phyloP scores from a whole-genome alignment of 2,888 invertebrate species.

The Alviniconcha strummeri region DNA sequence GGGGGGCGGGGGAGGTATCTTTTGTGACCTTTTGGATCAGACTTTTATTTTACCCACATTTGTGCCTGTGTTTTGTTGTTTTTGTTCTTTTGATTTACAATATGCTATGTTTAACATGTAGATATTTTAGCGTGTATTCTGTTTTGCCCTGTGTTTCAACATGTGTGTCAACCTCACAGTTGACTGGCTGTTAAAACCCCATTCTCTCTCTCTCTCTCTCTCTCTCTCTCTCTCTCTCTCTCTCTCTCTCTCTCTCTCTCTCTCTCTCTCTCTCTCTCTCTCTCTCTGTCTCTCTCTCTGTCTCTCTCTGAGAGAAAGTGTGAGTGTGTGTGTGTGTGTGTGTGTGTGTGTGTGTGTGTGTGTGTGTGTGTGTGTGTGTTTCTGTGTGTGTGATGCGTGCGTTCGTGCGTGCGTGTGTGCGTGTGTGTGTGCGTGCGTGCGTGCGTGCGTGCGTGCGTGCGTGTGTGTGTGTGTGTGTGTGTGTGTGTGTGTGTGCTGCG shows the following conservation, averaged over 20 bases:
- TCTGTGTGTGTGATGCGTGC: background rate
- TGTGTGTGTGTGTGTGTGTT: background rate
- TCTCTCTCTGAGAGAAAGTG: background rate
- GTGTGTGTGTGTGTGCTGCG: too few relatives aligned
- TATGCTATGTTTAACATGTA: background rate
- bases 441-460: too few relatives aligned
- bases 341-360: background rate
- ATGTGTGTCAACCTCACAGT: background rate
- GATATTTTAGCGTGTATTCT: background rate
- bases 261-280: background rate
- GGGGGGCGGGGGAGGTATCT: too few relatives aligned
- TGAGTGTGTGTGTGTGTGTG: background rate
- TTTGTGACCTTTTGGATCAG: background rate
- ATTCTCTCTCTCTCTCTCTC: background rate
- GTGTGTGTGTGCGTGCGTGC: too few relatives aligned
- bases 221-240: background rate
- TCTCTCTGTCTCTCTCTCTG: background rate
- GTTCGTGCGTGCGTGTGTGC: too few relatives aligned
- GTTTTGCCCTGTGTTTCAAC: background rate
- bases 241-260: background rate
- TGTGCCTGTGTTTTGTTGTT: background rate
- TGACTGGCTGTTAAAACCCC: background rate
- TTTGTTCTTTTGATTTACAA: background rate
- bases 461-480: too few relatives aligned
- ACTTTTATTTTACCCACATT: background rate